Evolutionary conservation across 1,140 invertebrate genomes (phyloP).

Genomic region (Apis cerana): DNA sequence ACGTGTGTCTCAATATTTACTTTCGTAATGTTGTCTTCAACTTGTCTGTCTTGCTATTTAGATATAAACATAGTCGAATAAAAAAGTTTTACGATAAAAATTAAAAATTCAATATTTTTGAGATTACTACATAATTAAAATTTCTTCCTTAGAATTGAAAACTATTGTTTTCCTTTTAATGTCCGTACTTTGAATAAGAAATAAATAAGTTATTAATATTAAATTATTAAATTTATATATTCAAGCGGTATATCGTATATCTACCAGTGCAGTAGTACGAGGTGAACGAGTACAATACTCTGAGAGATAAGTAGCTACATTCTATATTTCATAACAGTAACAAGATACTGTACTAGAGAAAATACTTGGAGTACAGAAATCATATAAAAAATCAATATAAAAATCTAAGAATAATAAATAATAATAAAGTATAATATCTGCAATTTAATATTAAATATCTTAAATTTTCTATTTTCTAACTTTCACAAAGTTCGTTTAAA

Average conservation of each 20-base stretch:
- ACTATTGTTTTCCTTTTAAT: too few relatives aligned
- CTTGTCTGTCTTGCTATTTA: too few relatives aligned
- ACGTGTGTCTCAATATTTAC: too few relatives aligned
- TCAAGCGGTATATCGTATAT: not conserved
- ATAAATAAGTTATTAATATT: not conserved
- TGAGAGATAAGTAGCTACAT: not conserved
- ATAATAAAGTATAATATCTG: not conserved
- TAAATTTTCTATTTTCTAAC: not conserved
- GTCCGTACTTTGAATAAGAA: too few relatives aligned
- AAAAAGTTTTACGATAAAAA: too few relatives aligned
- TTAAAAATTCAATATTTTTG: too few relatives aligned
- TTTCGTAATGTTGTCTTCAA: too few relatives aligned
- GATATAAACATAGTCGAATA: too few relatives aligned
- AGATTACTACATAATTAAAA: too few relatives aligned
- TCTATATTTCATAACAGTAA: not conserved
- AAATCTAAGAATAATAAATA: too few relatives aligned
- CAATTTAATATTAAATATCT: not conserved
- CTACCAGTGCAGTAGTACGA: not conserved
- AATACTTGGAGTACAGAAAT: not conserved
- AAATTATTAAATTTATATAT: conserved; percentile 1
- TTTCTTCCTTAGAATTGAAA: too few relatives aligned
- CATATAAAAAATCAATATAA: not conserved
- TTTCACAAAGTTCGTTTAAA: not conserved
- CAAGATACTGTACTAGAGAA: not conserved
- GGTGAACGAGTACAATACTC: not conserved